Percentiles rank a stretch among this genome's conserved stretches.
phyloP scores from a whole-genome alignment of 2,113 vertebrate genomes.

The Mirza zaza region DNA sequence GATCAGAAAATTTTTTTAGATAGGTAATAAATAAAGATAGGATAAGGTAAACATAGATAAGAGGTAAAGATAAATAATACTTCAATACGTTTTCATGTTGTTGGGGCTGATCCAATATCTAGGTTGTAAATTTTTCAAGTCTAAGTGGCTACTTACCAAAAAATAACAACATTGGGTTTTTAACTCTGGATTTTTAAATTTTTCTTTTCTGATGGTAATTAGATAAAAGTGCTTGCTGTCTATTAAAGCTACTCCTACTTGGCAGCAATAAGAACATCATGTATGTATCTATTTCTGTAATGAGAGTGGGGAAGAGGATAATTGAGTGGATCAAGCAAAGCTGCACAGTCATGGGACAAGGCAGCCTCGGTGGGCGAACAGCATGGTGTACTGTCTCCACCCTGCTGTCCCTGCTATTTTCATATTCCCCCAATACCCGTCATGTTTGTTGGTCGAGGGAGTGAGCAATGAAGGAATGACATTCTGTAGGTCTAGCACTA shows the following conservation, averaged over 20 bases:
- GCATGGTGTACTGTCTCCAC: too few relatives aligned
- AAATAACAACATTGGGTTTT: not conserved
- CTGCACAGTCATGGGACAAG: not conserved
- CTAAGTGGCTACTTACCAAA: not conserved
- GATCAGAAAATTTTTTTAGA: not conserved
- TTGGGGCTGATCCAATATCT: not conserved
- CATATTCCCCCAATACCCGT: not conserved
- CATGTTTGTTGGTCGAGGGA: not conserved
- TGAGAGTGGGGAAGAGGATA: not conserved
- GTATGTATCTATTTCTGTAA: constrained; percentile 9
- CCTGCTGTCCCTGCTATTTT: not conserved
- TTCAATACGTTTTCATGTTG: not conserved
- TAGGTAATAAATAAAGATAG: not conserved
- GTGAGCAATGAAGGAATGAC: not conserved
- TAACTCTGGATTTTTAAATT: not conserved
- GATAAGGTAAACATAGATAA: not conserved
- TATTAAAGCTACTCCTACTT: not conserved
- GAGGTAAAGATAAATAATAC: not conserved
- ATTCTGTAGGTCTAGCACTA: not conserved
- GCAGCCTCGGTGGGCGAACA: not conserved
- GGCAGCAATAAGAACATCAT: not conserved
- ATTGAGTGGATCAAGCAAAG: not conserved
- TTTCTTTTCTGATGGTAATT: not conserved
- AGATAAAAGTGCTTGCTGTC: not conserved
- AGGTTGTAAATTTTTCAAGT: not conserved